These are phyloP conservation scores for Embiotoca jacksoni DNA, from an alignment of 2,113 vertebrate species.

Conservation along the genomic window DNA sequence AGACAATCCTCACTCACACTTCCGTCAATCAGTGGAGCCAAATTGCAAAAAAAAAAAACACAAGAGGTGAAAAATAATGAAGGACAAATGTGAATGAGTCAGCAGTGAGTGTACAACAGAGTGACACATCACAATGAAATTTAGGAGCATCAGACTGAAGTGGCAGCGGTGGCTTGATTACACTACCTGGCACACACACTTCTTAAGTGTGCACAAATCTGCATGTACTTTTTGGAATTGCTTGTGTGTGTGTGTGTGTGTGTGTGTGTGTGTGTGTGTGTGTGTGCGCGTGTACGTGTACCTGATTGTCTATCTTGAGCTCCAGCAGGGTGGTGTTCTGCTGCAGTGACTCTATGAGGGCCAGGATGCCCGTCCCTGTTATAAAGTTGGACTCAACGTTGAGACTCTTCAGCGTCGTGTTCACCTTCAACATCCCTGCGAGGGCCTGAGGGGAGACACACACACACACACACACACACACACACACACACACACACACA, in stretches of 20 bases:
- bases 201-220: not conserved
- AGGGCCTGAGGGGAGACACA: slow-evolving; percentile 89
- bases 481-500: no score
- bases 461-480: not conserved
- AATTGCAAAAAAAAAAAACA: not conserved
- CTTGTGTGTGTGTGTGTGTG: no score
- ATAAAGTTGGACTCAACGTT: slow-evolving; percentile 99
- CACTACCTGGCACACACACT: slow-evolving; percentile 22
- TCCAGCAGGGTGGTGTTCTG: slow-evolving; percentile 91
- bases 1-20: no score
- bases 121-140: slow-evolving; percentile 33
- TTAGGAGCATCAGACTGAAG: slow-evolving; percentile 38
- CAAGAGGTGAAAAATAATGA: not conserved
- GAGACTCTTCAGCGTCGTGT: slow-evolving; percentile 91
- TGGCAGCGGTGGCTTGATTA: slow-evolving; percentile 51
- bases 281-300: slow-evolving; percentile 62
- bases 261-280: no score
- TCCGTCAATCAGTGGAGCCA: not conserved
- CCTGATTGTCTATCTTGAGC: slow-evolving; percentile 99
- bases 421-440: slow-evolving; percentile 95
- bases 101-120: slow-evolving; percentile 26
- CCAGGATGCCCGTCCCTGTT: slow-evolving; percentile 91
- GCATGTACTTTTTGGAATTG: not conserved
- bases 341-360: slow-evolving; percentile 90
- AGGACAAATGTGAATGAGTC: not conserved